Evolutionary conservation across 1,140 invertebrate genomes (phyloP), one percentile per base, ranked within the genome.

Genomic region (Pararge aegeria): DNA sequence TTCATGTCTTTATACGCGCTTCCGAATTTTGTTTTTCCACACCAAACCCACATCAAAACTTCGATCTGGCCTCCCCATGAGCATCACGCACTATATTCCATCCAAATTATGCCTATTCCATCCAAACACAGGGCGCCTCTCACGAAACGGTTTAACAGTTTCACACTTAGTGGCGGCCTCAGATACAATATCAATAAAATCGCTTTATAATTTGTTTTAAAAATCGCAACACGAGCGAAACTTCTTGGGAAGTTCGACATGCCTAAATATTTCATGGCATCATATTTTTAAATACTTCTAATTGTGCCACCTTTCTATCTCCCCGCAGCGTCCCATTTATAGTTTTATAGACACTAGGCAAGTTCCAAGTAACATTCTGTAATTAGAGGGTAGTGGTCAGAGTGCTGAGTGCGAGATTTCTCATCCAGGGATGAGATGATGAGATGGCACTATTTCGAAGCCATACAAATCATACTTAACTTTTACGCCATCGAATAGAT

Each of bases 61-160:
- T 27, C 29, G 40, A 48, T 15, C 54, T 56, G 24, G 54, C 54
- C 42, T 56, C 40, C 54, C 54, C 30, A 24, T 56, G 40, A n/a
- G 42, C 54, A 19, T 56, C 42, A 4, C 13, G 40, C 13, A 55
- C 53, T n/a, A n/a, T n/a, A n/a, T n/a, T n/a, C n/a, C n/a, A n/a
- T n/a, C n/a, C n/a, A n/a, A n/a, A n/a, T n/a, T n/a, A 55, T 55
- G 12, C 15, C 38, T 55, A 18, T 55, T 55, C 53, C 53, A 55
- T 7, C 53, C 53, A 19, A 24, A 1, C 19, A 42, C 40, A 5
- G 40, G 40, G 1, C 40, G 13, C 18, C 15, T 42, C 40, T 15
- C 18, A 16, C 3, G 5, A 24, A 19, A 12, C n/a, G 6, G 3
- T 19, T 5, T 21, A 18, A 49, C 16, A 18, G 12, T 49, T 5